These are phyloP conservation scores for Coecobrya sp. DNA, from an alignment of 2,888 invertebrate genomes.

Conservation along the genomic window DNA sequence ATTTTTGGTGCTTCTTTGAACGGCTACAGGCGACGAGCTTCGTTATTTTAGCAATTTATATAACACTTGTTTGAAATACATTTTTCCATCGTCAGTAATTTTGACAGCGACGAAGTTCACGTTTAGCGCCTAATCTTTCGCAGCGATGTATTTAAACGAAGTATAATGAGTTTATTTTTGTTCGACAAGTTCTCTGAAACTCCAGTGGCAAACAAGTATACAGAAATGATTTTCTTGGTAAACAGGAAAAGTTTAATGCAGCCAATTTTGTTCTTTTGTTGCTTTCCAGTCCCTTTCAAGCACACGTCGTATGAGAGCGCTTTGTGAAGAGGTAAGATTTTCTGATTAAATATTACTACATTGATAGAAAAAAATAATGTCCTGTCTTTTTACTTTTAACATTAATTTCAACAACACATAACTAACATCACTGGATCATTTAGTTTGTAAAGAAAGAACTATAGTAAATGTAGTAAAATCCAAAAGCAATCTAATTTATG, in stretches of 20 bases:
- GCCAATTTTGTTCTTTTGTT: constrained; percentile 58
- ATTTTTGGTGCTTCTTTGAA: no score
- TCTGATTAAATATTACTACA: constrained; percentile 60
- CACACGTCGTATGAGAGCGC: constrained; percentile 96
- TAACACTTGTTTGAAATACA: no score
- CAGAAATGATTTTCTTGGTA: constrained; percentile 45
- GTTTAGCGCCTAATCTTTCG: no score
- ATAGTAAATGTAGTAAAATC: constrained; percentile 17
- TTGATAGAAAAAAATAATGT: constrained; percentile 33
- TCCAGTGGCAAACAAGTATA: constrained; percentile 6
- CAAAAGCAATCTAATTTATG: constrained; percentile 35
- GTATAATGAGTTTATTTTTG: background rate
- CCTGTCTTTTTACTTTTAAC: constrained; percentile 40
- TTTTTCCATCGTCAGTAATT: no score
- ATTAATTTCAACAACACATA: constrained; percentile 36
- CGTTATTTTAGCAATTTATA: no score
- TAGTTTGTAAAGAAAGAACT: background rate
- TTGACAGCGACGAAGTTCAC: no score
- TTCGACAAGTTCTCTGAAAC: constrained; percentile 16
- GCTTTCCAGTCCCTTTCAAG: constrained; percentile 95
- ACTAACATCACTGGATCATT: background rate
- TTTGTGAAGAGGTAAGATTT: constrained; percentile 96
- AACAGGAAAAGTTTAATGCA: constrained; percentile 45
- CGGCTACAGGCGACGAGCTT: no score
- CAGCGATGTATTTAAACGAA: no score